These are phyloP conservation scores for Trichogramma evanescens DNA, from an alignment of 2,888 invertebrate species.

Conservation along the genomic window DNA sequence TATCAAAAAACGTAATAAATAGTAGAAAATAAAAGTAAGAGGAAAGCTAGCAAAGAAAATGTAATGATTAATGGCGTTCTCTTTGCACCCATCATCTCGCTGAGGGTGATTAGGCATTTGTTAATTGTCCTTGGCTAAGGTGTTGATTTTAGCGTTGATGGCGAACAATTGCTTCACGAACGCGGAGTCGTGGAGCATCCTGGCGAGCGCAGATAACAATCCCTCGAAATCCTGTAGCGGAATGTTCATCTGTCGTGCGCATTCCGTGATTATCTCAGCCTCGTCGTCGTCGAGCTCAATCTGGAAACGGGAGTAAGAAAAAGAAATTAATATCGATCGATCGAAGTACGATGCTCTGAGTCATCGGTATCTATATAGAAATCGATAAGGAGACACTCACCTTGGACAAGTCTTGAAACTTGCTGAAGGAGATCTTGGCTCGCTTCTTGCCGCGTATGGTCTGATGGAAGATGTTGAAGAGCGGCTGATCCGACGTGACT, in stretches of 20 bases:
- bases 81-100: constrained; percentile 20
- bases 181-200: constrained; percentile 61
- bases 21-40: constrained; percentile 35
- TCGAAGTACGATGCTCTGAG: background rate
- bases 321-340: background rate
- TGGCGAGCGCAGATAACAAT: constrained; percentile 60
- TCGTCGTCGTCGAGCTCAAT: constrained; percentile 47
- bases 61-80: constrained; percentile 25
- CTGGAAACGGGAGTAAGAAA: constrained; percentile 24
- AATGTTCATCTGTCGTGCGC: constrained; percentile 69
- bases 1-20: constrained; percentile 22
- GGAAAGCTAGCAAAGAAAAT: constrained; percentile 38
- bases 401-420: constrained; percentile 56
- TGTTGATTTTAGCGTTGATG: constrained; percentile 75
- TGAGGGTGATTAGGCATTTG: constrained; percentile 34
- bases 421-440: constrained; percentile 68
- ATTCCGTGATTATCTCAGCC: constrained; percentile 57
- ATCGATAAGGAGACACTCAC: constrained; percentile 33
- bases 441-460: constrained; percentile 60
- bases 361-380: too few relatives aligned
- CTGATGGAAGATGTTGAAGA: constrained; percentile 73
- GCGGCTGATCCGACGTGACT: constrained; percentile 52
- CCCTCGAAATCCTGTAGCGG: constrained; percentile 55
- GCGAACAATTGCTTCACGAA: constrained; percentile 71
- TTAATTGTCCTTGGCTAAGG: constrained; percentile 68